phyloP scores from a whole-genome alignment of 2,113 vertebrate genomes.

The Genyomyrus donnyi region DNA sequence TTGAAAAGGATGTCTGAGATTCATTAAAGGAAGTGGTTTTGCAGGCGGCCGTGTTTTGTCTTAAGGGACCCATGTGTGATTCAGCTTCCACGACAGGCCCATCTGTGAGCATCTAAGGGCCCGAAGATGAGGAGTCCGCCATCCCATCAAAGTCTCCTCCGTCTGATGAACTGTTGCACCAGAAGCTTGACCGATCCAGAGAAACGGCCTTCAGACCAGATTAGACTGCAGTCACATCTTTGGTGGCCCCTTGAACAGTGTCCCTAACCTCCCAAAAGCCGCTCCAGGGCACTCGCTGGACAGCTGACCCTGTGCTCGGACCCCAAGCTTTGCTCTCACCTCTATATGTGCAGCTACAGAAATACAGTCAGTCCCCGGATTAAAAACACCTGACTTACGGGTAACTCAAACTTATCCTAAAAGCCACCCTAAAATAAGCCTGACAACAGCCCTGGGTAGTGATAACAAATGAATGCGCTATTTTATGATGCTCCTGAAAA shows the following conservation, averaged over 20 bases:
- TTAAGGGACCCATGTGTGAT: not conserved
- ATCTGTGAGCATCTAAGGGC: not conserved
- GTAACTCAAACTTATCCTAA: not conserved
- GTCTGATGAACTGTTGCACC: not conserved
- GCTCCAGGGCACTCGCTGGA: not conserved
- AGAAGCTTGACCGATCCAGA: not conserved
- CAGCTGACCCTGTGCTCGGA: not conserved
- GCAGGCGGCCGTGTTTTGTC: not conserved
- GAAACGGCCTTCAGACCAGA: not conserved
- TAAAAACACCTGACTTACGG: not conserved
- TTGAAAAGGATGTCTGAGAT: not conserved
- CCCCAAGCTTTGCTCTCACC: not conserved
- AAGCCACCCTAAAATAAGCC: no score
- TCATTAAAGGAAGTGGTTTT: not conserved
- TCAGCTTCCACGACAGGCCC: not conserved
- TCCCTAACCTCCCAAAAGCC: not conserved
- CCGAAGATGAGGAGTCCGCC: not conserved
- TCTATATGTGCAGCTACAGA: not conserved
- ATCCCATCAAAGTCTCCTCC: not conserved
- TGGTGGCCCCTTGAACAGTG: not conserved
- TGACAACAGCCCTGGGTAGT: not conserved
- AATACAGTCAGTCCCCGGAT: not conserved
- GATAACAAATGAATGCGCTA: not conserved
- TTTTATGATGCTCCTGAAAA: not conserved
- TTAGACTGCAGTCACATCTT: not conserved